phyloP scores from a whole-genome alignment of 2,888 invertebrate genomes.

The Phyllotreta striolata region DNA sequence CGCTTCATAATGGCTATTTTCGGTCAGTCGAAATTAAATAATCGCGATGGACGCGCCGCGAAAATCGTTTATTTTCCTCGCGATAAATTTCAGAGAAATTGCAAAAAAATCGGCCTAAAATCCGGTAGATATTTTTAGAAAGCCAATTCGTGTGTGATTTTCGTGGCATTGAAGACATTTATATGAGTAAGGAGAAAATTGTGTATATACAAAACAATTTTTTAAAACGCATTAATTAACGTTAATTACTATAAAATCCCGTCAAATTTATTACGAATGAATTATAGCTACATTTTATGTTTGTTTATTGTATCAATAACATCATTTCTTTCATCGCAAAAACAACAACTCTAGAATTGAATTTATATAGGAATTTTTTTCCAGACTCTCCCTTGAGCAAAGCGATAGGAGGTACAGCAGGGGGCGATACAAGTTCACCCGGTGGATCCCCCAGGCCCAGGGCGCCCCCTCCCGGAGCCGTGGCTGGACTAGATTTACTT shows the following conservation, averaged over 20 bases:
- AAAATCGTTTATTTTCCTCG: constrained; percentile 11
- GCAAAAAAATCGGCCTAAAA: not conserved
- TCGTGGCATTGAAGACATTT: not conserved
- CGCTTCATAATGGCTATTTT: constrained; percentile 16
- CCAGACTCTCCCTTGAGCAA: constrained; percentile 64
- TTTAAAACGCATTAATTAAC: too few species aligned
- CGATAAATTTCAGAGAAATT: constrained; percentile 9
- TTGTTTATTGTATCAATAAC: not conserved
- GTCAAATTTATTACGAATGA: too few species aligned
- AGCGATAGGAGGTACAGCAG: constrained; percentile 53
- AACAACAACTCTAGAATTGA: too few species aligned
- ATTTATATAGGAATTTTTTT: constrained; percentile 20
- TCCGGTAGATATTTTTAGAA: constrained; percentile 3
- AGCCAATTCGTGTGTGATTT: not conserved
- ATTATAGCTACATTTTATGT: not conserved
- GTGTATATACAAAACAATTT: too few species aligned
- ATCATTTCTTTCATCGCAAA: too few species aligned
- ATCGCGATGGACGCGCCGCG: constrained; percentile 8
- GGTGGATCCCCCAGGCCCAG: constrained; percentile 61
- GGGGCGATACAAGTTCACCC: constrained; percentile 60
- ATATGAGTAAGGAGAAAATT: constrained; percentile 17
- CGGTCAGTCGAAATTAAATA: constrained; percentile 14
- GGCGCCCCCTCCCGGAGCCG: constrained; percentile 58
- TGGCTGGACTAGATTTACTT: constrained; percentile 60
- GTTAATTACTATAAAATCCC: too few species aligned